Evolutionary conservation across 2,113 vertebrate genomes (phyloP), one percentile per base, ranked within the genome.

Genomic region (Polypterus senegalus): DNA sequence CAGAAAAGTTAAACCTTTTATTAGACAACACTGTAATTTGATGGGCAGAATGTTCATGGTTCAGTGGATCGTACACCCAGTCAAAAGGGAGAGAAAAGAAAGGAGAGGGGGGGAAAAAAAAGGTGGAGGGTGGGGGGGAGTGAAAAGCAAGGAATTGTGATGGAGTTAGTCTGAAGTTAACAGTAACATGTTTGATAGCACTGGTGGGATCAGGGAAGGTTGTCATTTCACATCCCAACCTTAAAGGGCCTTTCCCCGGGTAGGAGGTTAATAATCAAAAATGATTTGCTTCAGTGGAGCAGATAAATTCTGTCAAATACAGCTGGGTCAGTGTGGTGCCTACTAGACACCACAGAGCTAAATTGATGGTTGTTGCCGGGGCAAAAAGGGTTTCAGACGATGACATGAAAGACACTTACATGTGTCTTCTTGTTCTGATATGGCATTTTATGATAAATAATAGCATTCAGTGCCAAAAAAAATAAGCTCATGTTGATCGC

Each of bases 11-110:
- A 83, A 90, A 85, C 86, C 88, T 86, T 84, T 88, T 86, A 85
- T 88, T 86, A 85, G 83, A 79, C 80, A 81, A 76, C 82, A 77
- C 88, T 90, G 81, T 86, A 81, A 89, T 89, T 89, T 89, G 88
- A 86, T 81, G 83, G 88, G 89, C 80, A 83, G 84, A 80, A 79
- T 81, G 71, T 78, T 81, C 84, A 81, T 69, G 72, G 79, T 74
- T 81, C 73, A 74, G 66, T 66, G 66, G 71, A 67, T 69, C 63
- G 49, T 64, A 73, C 59, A 46, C 72, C 69, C 71, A 73, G 63
- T 74, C 68, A 62, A 66, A 67, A 70, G 64, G 76, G 73, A 73
- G 68, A 60, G 73, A 72, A 59, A 1, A 59, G n/a, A n/a, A n/a
- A n/a, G n/a, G n/a, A n/a, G n/a, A n/a, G n/a, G 53, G 53, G 52